Evolutionary conservation across 2,888 invertebrate genomes (phyloP), one percentile per base, ranked within the genome.

Genomic region (Serripes groenlandicus): DNA sequence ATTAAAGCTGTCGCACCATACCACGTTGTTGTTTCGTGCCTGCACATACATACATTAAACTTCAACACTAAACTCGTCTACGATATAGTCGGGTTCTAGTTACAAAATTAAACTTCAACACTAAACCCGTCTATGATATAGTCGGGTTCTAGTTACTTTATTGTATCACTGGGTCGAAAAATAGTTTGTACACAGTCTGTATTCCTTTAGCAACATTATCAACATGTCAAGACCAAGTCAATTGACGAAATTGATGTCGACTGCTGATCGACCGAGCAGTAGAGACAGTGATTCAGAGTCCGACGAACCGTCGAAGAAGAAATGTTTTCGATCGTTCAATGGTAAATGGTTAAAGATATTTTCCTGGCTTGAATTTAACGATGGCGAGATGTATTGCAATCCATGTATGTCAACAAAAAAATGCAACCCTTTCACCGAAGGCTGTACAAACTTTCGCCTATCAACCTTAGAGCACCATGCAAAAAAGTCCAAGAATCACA

Each of bases 401-500:
- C 69, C 69, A 4, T 69, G 69, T 69, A 5, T 28, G 18, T 23
- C 26, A 26, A 69, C 49, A 3, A 42, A 49, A 11, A 37, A 42
- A 49, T 15, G 3, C 3, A 69, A 69, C 35, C 69, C 69, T 11
- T 37, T 69, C 21, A 49, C 28, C 18, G 11, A 11, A 18, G 66
- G 66, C 15, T 66, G 66, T 37, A 34, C 32, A 23, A 66, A 66
- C 26, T 66, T 66, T 66, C 11, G 69, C 3, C n/a, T 26, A 9
- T 69, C 69, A 69, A 69, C 69, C 11, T 49, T 69, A 49, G 69
- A 42, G 3, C 42, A 49, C 2, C 69, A 69, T 49, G 49, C 42
- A 26, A 69, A 69, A 49, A n/a, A n/a, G n/a, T 49, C 49, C n/a
- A 37, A 42, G 26, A 18, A 4, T 4, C 69, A 69, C 28, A 26